A percentile compares a stretch with the other conserved stretches of the same genome.
Conservation (phyloP, 1,140 invertebrate species). For the Neomicropteryx cornuta region DNA sequence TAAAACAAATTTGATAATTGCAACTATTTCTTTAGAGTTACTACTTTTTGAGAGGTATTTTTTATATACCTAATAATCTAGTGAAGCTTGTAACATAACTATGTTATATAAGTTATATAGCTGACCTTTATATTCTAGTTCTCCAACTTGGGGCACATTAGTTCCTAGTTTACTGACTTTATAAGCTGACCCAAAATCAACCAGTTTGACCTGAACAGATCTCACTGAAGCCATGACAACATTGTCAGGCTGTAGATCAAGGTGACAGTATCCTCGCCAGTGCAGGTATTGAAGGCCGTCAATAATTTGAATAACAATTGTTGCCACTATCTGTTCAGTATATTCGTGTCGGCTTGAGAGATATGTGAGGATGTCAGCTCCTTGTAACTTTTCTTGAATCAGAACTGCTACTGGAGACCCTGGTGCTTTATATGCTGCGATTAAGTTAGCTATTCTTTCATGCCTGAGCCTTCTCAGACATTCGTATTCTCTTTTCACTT, state of each 20-base stretch:
- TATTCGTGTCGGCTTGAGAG: constrained; percentile 79
- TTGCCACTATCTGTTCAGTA: constrained; percentile 80
- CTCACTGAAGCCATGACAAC: constrained; percentile 86
- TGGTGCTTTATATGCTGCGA: constrained; percentile 58
- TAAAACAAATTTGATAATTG: too few relatives aligned
- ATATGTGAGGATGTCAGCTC: constrained; percentile 84
- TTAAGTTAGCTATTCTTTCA: constrained; percentile 67
- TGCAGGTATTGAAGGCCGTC: constrained; percentile 88
- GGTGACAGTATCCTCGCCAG: constrained; percentile 81
- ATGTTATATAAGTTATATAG: too few relatives aligned
- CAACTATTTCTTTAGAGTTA: too few relatives aligned
- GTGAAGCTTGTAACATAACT: too few relatives aligned
- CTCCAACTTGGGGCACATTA: constrained; percentile 53
- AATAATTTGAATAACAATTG: constrained; percentile 70
- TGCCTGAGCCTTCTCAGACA: constrained; percentile 70
- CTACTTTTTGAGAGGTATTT: too few relatives aligned
- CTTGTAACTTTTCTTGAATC: constrained; percentile 79
- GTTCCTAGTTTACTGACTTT: constrained; percentile 69
- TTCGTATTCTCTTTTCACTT: constrained; percentile 69
- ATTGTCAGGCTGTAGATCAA: constrained; percentile 94
- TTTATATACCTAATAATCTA: too few relatives aligned
- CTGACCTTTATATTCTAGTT: constrained; percentile 61
- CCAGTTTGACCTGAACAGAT: constrained; percentile 79
- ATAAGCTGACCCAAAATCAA: constrained; percentile 81
- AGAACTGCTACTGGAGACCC: constrained; percentile 57